Evolutionary conservation across 2,113 vertebrate genomes (phyloP).

Genomic region (Melospiza georgiana): DNA sequence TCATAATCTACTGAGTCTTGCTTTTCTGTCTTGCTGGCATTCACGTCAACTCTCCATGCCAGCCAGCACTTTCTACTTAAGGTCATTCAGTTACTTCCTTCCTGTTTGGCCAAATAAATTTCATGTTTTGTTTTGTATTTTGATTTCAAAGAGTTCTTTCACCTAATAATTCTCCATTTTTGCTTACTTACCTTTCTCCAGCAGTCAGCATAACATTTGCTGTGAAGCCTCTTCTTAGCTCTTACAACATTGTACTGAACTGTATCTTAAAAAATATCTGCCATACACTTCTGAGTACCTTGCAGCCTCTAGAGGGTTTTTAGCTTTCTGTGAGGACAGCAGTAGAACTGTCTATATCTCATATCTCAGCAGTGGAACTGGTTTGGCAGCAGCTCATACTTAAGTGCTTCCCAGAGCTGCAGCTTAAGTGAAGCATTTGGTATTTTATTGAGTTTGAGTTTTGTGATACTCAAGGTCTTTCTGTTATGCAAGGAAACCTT

Average conservation of each 20-base stretch:
- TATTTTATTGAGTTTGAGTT: neutral
- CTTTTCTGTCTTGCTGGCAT: neutral
- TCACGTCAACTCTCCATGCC: neutral
- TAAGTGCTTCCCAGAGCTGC: neutral
- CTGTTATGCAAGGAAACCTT: neutral
- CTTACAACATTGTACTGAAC: neutral
- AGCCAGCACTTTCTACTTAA: neutral
- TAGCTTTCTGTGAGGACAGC: neutral
- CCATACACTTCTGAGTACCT: neutral
- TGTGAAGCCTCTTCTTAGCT: neutral
- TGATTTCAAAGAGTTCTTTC: neutral
- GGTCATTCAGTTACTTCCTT: neutral
- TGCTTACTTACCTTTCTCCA: neutral
- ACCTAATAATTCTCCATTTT: neutral
- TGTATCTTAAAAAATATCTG: neutral
- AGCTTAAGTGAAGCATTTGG: neutral
- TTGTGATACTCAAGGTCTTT: neutral
- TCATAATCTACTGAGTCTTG: neutral
- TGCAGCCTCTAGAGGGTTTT: neutral
- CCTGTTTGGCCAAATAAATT: neutral
- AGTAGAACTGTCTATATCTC: neutral
- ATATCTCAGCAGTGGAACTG: neutral
- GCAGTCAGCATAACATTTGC: neutral
- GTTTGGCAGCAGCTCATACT: neutral
- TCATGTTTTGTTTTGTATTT: neutral